Evolutionary conservation across 53 echinoderm and acorn worm genomes (phyloP), one percentile per base, ranked within the genome.

Genomic region (Patiria pectinifera): DNA sequence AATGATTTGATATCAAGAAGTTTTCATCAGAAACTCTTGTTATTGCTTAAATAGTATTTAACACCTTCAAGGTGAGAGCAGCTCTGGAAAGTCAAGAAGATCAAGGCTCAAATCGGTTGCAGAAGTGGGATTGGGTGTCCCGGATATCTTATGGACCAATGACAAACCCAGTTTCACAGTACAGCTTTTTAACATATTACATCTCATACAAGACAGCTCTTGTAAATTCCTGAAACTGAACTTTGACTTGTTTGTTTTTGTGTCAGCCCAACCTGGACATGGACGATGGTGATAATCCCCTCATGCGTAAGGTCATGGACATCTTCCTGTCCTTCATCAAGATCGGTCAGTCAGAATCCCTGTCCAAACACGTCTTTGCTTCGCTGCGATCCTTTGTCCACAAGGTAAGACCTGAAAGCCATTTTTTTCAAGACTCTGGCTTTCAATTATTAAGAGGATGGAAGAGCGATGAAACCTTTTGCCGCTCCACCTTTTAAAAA

Each of bases 271-370:
- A 94, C 25, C 89, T 99, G 69, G 99, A 99, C 85, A 84, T 82
- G 76, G 94, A 95, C 25, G 96, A 99, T 84, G 99, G 99, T 19
- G 97, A 99, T 83, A 99, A 99, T 47, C 94, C 95, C 2, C 74
- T 99, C 77, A 99, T 99, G 99, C 93, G 95, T 93, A 99, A 97
- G 69, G 96, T 99, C 82, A 93, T 96, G 35, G 99, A 97, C 86
- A 96, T 97, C 78, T 97, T 97, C 87, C 86, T 97, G 76, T 89
- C 97, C 75, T 97, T 94, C 92, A 87, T 97, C 19, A 93, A 95
- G 46, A 95, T 95, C 4, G 95, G 97, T 71, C 99, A 99, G 86
- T 99, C 99, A 53, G 99, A 99, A 70, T 70, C 83, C 46, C 87
- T 96, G 25, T 86, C 94, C 63, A 97, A 91, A 90, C 96, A 97